A percentile compares a stretch with the other conserved stretches of the same genome.
Conservation (phyloP, 2,113 vertebrate species). For the Paradoxurus hermaphroditus region DNA sequence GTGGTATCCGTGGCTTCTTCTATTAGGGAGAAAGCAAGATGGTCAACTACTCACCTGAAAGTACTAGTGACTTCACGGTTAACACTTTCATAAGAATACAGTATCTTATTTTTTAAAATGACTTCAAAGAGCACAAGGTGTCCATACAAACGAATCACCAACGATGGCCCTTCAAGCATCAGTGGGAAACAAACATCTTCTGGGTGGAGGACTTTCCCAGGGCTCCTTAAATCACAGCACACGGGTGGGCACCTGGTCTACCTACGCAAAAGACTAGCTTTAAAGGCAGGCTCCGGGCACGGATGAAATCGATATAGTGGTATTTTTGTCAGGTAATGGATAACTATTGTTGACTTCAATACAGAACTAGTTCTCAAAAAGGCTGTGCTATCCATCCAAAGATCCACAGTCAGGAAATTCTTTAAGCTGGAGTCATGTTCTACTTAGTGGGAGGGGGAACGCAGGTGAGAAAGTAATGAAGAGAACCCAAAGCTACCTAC, state of each 20-base stretch:
- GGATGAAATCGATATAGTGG: not conserved
- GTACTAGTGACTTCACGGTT: not conserved
- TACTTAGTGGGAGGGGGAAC: not conserved
- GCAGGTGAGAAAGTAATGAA: not conserved
- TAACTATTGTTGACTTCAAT: not conserved
- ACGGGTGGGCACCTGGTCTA: not conserved
- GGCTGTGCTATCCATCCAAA: not conserved
- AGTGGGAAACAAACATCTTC: not conserved
- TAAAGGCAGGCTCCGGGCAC: not conserved
- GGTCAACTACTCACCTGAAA: not conserved
- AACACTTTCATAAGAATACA: not conserved
- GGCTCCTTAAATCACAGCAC: not conserved
- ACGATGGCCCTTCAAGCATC: not conserved
- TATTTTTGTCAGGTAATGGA: not conserved
- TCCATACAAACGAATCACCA: not conserved
- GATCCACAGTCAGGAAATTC: not conserved
- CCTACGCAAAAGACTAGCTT: not conserved
- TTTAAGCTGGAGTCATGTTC: not conserved
- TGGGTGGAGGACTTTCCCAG: not conserved
- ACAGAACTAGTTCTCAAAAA: not conserved
- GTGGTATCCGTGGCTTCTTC: not conserved
- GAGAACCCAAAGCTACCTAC: not conserved
- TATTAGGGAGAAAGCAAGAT: not conserved
- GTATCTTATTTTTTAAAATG: constrained; percentile 4
- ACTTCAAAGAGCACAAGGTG: not conserved